Base-by-base conservation (phyloP, 1,140 invertebrate genomes). In the Brachionus plicatilis region DNA sequence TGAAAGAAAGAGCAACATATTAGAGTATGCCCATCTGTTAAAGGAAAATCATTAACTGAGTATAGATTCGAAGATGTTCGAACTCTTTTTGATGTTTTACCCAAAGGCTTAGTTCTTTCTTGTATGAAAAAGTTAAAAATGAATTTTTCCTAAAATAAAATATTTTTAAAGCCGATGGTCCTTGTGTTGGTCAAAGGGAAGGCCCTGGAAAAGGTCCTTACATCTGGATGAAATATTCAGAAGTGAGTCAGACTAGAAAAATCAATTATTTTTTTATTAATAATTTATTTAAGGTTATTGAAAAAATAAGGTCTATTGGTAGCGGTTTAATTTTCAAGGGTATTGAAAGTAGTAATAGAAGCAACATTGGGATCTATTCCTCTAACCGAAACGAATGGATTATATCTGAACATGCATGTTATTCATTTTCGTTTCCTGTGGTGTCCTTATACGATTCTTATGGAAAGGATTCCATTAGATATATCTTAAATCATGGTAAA, bases 401-500 rank as follows among this genome's bases (percentile, higher is more conserved):
- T n/a, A 82, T 82, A 24, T 17, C 79, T 3, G 79, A 82, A 29
- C 79, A 82, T 47, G 79, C 79, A 9, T 65, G 79, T 27, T 82
- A 82, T 45, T 20, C 79, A 65, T 82, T 82, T 47, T 65, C 53
- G 24, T 27, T 65, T 66, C 50, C 79, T 37, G 79, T 82, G 17
- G 79, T 82, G 2, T 82, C 53, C 7, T 24, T 82, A 12, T 82
- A 82, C 47, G 79, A 82, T 65, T 82, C 79, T 17, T 82, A 82
- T 68, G 79, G 79, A 41, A 82, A 82, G 65, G 79, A 82, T 12
- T 60, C 79, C 3, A 68, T 82, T 12, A 60, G 56, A 24, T 82
- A 82, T 20, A 82, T 82, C 14, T 24, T 82, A 65, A 82, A 82
- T 47, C 79, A 82, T 82, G 76, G 76, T 80, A 80, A n/a, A 56